Evolutionary conservation across 2,797 vertebrate species (phyloP), one percentile per base, ranked within the genome.

Genomic region (Centropyge bicolor): DNA sequence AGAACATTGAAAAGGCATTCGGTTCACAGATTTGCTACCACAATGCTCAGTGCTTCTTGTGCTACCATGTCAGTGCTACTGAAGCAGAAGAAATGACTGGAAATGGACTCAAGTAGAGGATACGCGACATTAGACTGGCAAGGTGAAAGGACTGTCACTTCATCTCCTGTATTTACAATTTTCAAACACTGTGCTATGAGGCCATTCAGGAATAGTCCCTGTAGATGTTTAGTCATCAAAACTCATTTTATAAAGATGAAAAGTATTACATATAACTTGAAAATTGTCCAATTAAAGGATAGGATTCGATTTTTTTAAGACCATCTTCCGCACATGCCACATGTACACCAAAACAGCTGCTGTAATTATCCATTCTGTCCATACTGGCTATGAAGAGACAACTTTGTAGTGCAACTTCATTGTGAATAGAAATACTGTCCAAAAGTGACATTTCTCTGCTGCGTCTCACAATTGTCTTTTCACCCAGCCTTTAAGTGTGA

Each of bases 41-140:
- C 40, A 20, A 59, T 19, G 74, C 70, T 76, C 59, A 48, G 55
- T 46, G 80, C 38, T 40, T 72, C 52, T 40, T 70, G 72, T 73
- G 78, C 71, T 74, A 73, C 64, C 60, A 14, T 35, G 73, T 83
- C 52, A 78, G 65, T 57, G 75, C 71, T 83, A 64, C 78, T 55
- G 38, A 55, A 72, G 51, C 35, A 60, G 24, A 27, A 31, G 35
- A 64, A 36, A 16, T 1, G 7, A 24, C 20, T 8, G 35, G 62
- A 70, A 43, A n/a, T 3, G 41, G 62, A 45, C 52, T 54, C 41
- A 54, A 22, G 54, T 35, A 16, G 48, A 77, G 59, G 62, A 69
- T 31, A 51, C 57, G 69, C 46, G 49, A 55, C 35, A 11, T 49
- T 35, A 35, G 52, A 65, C 8, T 16, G 59, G 64, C 1, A 2